Evolutionary conservation across 2,797 vertebrate genomes (phyloP).

Genomic region (Staurois parvus): DNA sequence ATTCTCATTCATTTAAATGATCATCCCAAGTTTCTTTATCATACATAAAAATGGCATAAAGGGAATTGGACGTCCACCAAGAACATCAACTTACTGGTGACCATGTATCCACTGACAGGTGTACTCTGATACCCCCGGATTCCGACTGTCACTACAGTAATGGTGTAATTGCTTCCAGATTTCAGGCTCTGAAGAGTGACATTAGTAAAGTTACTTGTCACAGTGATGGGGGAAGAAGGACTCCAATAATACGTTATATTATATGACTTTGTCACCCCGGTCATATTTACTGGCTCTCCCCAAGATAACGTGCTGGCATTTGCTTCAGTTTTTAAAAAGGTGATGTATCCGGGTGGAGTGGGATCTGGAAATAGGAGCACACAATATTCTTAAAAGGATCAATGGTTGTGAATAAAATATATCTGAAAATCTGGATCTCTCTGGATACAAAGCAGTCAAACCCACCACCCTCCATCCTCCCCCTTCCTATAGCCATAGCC

Average conservation of each 20-base stretch:
- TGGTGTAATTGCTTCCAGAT: slow-evolving; percentile 2
- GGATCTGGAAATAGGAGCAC: background rate
- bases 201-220: background rate
- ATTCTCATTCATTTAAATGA: too few species aligned
- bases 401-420: too few species aligned
- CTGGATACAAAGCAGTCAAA: too few species aligned
- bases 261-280: slow-evolving; percentile 17
- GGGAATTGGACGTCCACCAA: too few species aligned
- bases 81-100: slow-evolving; percentile 45
- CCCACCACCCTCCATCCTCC: too few species aligned
- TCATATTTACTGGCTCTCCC: slow-evolving; percentile 24
- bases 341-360: background rate
- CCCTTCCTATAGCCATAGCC: too few species aligned
- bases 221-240: background rate
- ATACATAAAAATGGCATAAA: too few species aligned
- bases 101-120: background rate
- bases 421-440: too few species aligned
- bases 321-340: background rate
- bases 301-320: slow-evolving; percentile 29
- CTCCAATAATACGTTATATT: slow-evolving; percentile 41
- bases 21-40: too few species aligned
- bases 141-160: background rate
- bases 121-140: slow-evolving; percentile 23
- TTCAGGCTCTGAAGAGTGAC: background rate
- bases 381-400: background rate